phyloP scores from a whole-genome alignment of 2,888 invertebrate species.

The Mythimna loreyi region DNA sequence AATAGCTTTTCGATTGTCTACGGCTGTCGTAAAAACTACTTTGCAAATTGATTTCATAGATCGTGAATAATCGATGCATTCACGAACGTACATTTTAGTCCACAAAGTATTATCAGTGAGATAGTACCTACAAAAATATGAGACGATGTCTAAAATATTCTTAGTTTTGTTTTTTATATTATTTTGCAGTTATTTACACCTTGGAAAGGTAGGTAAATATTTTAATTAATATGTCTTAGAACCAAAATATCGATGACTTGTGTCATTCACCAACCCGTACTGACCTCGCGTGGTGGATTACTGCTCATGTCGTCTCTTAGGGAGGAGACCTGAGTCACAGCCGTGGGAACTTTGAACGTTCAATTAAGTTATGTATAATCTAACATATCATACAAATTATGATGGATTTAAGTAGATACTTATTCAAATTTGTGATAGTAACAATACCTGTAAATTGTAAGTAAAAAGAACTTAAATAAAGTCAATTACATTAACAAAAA shows the following conservation, averaged over 20 bases:
- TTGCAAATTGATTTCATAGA: conserved; percentile 59
- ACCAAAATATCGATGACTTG: too few relatives aligned
- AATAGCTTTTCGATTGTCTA: conserved; percentile 51
- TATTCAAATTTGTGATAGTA: not conserved
- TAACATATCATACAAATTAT: not conserved
- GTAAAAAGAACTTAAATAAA: not conserved
- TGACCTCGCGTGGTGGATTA: too few relatives aligned
- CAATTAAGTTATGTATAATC: not conserved
- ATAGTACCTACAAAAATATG: conserved; percentile 48
- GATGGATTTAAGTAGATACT: too few relatives aligned
- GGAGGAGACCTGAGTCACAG: too few relatives aligned
- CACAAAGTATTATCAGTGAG: conserved; percentile 33
- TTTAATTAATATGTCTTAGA: not conserved
- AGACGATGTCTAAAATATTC: conserved; percentile 42
- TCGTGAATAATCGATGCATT: conserved; percentile 36
- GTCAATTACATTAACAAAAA: not conserved
- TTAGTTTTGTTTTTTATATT: conserved; percentile 36
- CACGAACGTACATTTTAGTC: conserved; percentile 48
- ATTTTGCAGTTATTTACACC: conserved; percentile 14
- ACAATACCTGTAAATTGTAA: not conserved
- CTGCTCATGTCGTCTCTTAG: too few relatives aligned
- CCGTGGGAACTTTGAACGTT: too few relatives aligned
- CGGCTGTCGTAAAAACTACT: conserved; percentile 56
- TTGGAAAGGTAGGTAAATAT: conserved; percentile 37
- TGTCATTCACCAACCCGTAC: too few relatives aligned